Conservation (phyloP, 2,797 vertebrate species). For the Pitangus sulphuratus region DNA sequence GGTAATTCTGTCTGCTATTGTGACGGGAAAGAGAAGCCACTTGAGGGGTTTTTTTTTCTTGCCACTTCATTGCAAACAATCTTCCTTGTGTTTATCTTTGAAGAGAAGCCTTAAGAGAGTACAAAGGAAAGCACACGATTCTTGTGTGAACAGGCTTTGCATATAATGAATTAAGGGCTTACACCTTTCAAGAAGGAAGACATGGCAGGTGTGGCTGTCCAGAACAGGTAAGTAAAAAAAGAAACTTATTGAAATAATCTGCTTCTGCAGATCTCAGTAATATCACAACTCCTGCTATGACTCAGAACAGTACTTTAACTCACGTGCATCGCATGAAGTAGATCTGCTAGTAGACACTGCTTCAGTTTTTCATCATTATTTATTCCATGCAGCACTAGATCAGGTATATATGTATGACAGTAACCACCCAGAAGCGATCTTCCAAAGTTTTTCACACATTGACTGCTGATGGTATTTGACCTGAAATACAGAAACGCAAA, state of each 20-base stretch:
- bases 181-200: not conserved
- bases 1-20: not conserved
- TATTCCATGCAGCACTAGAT: conserved; percentile 86
- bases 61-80: not conserved
- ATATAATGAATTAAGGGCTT: not conserved
- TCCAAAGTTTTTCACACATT: conserved; percentile 83
- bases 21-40: not conserved
- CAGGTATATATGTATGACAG: conserved; percentile 85
- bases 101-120: not conserved
- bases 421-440: conserved; percentile 86
- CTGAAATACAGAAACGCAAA: conserved; percentile 69
- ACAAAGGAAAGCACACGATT: not conserved
- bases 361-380: conserved; percentile 82
- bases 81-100: not conserved
- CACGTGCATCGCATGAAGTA: conserved; percentile 84
- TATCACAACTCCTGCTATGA: not conserved
- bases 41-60: not conserved
- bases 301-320: conserved; percentile 53
- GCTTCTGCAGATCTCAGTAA: not conserved
- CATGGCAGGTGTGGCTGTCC: not conserved
- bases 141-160: not conserved
- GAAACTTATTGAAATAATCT: not conserved
- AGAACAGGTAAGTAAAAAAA: not conserved
- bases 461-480: conserved; percentile 78
- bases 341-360: conserved; percentile 80